A percentile compares a stretch with the other conserved stretches of the same genome.
These are phyloP conservation scores for Pecten maximus DNA, from an alignment of 2,888 invertebrate species.

Conservation along the genomic window DNA sequence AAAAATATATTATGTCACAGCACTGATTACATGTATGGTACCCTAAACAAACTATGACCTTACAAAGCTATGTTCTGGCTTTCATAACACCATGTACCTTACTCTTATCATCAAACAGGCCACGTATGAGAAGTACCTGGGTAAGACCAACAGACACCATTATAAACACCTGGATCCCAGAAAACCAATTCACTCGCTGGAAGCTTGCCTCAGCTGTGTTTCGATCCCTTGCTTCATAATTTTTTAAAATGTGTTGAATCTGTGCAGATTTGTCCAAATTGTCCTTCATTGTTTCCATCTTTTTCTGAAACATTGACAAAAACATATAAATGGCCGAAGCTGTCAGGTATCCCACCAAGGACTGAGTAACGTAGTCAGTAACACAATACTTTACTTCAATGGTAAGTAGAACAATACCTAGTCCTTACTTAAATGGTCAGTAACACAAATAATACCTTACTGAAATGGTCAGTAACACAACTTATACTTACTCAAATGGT, in stretches of 20 bases:
- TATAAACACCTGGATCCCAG: slow-evolving; percentile 87
- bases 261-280: slow-evolving; percentile 80
- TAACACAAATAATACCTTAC: no score
- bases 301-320: slow-evolving; percentile 85
- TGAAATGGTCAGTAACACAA: no score
- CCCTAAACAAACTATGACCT: background rate
- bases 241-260: slow-evolving; percentile 85
- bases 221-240: slow-evolving; percentile 91
- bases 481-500: no score
- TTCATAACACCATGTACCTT: slow-evolving; percentile 60
- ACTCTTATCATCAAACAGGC: slow-evolving; percentile 88
- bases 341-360: no score
- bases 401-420: no score
- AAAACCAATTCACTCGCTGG: slow-evolving; percentile 90
- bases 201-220: slow-evolving; percentile 92
- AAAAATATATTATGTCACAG: background rate
- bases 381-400: no score
- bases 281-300: slow-evolving; percentile 86
- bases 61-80: slow-evolving; percentile 57
- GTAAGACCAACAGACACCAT: slow-evolving; percentile 89
- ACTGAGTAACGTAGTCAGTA: no score
- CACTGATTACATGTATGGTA: background rate
- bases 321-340: no score
- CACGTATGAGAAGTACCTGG: slow-evolving; percentile 89
- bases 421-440: no score